A percentile compares a stretch with the other conserved stretches of the same genome.
These are phyloP conservation scores for Sycobia sp. DNA, from an alignment of 1,140 invertebrate genomes.

Conservation along the genomic window DNA sequence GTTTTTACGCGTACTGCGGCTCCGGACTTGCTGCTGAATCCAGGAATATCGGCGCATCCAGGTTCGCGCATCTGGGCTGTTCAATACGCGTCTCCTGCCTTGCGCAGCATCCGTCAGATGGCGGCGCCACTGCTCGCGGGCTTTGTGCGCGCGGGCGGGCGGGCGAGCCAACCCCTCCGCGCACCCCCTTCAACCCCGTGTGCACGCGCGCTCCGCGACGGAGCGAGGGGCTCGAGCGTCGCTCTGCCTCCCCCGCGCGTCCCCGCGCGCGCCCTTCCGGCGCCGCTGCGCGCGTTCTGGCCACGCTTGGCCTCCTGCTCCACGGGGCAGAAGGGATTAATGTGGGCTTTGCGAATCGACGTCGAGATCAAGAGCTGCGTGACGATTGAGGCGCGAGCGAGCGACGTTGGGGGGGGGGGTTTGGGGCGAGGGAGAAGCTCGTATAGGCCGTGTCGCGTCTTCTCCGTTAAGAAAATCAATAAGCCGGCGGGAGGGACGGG, in stretches of 20 bases:
- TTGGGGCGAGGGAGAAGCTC: neutral
- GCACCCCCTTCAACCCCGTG: neutral
- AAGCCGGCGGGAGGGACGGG: neutral
- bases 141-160: neutral
- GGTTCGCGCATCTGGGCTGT: constrained; percentile 59
- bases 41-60: constrained; percentile 58
- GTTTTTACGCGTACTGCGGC: constrained; percentile 60
- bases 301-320: neutral
- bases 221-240: neutral
- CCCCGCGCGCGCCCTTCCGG: neutral
- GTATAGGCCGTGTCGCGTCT: neutral
- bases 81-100: constrained; percentile 54
- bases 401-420: neutral
- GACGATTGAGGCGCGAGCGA: too few species aligned
- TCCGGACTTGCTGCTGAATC: constrained; percentile 53
- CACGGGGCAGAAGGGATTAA: too few species aligned
- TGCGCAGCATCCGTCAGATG: constrained; percentile 53
- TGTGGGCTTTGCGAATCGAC: too few species aligned
- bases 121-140: neutral
- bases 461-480: constrained; percentile 23
- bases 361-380: too few species aligned
- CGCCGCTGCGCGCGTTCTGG: neutral
- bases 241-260: neutral
- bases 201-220: neutral
- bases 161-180: neutral